Percentiles rank a stretch among this genome's conserved stretches.
Evolutionary conservation across 2,888 invertebrate species (phyloP).

Genomic region (Onthophagus sagittarius): DNA sequence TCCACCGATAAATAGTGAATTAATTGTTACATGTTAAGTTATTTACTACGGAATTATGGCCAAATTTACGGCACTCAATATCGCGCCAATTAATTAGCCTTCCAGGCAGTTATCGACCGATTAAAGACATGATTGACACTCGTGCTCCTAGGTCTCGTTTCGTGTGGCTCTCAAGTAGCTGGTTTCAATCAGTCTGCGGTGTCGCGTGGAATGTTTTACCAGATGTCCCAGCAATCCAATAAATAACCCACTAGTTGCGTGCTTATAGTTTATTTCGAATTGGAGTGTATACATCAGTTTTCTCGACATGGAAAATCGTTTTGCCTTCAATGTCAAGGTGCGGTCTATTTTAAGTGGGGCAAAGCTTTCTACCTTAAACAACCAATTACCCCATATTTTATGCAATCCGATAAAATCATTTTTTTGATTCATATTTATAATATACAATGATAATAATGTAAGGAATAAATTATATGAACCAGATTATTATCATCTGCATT

Average conservation of each 20-base stretch:
- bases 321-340: not conserved
- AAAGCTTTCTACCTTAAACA: not conserved
- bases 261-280: not conserved
- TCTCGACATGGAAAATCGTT: not conserved
- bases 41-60: not conserved
- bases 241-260: not conserved
- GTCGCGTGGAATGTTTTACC: not conserved
- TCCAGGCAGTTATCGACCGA: not conserved
- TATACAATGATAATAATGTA: too few species aligned
- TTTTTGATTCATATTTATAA: too few species aligned
- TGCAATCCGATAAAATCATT: not conserved
- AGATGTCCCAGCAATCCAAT: not conserved
- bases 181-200: not conserved
- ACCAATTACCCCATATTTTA: not conserved
- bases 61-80: not conserved
- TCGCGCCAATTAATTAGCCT: not conserved
- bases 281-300: not conserved
- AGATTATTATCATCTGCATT: too few species aligned
- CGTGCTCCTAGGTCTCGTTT: not conserved
- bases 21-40: too few species aligned
- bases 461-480: too few species aligned
- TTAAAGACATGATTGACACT: not conserved
- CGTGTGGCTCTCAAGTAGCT: not conserved
- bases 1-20: not conserved
- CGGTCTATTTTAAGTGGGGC: not conserved